Base-by-base conservation (phyloP, 2,888 invertebrate genomes). In the Herminia tarsipennalis region DNA sequence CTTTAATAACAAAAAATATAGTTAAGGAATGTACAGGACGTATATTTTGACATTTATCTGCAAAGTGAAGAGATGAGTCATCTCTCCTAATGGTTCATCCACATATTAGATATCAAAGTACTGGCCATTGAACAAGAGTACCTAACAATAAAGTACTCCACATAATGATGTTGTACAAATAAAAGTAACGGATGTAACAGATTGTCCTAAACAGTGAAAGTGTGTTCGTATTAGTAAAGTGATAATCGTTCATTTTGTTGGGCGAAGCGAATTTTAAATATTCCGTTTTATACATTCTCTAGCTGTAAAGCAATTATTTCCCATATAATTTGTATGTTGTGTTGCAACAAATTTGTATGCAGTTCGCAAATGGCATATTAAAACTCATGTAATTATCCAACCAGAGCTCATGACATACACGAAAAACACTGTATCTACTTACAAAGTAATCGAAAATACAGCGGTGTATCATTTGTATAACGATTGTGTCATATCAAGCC, bases 131-230 rank as follows among this genome's bases (percentile, higher is more conserved):
- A 10, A 13, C 29, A 17, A 25, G 12, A 47, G 18, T 16, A n/a
- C n/a, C n/a, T n/a, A 6, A 47, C 34, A 34, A 35, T 28, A 29
- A 50, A 47, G 33, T 10, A 14, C 2, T 34, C 18, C 27, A 25
- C 9, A 5, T 22, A 32, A 57, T 51, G 44, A 43, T 50, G 49
- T 6, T 44, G 56, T 47, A 56, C 34, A 53, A 60, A 59, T 50
- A 57, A 59, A 59, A 56, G 48, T 49, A 56, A 56, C 79, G 83
- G 83, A 83, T 70, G 74, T 74, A 53, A 65, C 74, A 61, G 60
- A 70, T 83, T 78, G 63, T 53, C 56, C 50, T 63, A 56, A 74
- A 74, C 63, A 70, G 81, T 73, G 81, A 83, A 83, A 83, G 81
- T 68, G 61, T 47, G 39, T 33, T 61, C 58, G 34, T 61, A 42